Base-by-base conservation (phyloP, 1,140 invertebrate species). In the Hylyphantes graminicola region DNA sequence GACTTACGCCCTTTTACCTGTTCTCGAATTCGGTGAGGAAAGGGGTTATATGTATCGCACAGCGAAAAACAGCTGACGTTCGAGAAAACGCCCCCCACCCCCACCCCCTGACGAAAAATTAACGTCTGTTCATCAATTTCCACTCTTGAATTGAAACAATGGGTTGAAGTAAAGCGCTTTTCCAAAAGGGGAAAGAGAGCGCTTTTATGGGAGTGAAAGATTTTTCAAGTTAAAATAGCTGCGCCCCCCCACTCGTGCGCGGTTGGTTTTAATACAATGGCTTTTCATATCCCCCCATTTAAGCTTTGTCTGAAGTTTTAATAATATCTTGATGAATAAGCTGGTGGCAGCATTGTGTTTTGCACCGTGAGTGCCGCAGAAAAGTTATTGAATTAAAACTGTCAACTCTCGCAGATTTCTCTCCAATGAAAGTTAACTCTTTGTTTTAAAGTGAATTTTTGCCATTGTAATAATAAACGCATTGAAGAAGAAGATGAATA, bases 391-490 rank as follows among this genome's bases (percentile, higher is more conserved):
- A 83, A 83, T 83, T 83, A 83, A 83, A 83, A 83, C 80, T 83
- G 80, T 83, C 80, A 83, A 83, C 80, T 75, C 80, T 51, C 35
- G 80, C 80, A 75, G 72, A 83, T 83, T 83, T 74, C 65, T 50
- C 48, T 50, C 48, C 80, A 83, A 75, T 83, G 80, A 83, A 83
- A 83, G 72, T 83, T 83, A 75, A 65, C 48, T 35, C 80, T 74
- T 83, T 83, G 80, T 83, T 83, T 83, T 83, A 83, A 83, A 83
- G 80, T 83, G 80, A 83, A 83, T 83, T 83, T 83, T 83, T 83
- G 80, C 53, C 72, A 83, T 75, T 75, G 72, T 63, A 80, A 61
- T 35, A 35, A 35, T 35, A 35, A 35, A 35, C 35, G 35, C 35
- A 35, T 35, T 35, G 35, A 35, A 35, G 35, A 35, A 35, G 35